Conservation (phyloP, 2,113 vertebrate genomes). For the Elephantulus edwardii region DNA sequence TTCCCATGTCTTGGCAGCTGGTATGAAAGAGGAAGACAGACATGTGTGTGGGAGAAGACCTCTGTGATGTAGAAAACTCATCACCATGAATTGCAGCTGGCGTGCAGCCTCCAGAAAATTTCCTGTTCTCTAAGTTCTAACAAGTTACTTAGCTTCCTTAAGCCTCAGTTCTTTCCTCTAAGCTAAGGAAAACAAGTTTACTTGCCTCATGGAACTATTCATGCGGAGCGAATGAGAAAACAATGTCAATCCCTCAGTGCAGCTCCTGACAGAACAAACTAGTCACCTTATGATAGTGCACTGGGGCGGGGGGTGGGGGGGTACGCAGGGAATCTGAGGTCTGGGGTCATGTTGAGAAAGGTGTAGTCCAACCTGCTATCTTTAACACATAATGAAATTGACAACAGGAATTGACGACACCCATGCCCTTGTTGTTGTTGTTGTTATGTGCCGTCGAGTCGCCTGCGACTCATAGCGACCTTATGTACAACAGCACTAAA, state of each 20-base stretch:
- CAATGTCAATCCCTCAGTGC: fast-evolving
- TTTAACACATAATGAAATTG: too few relatives aligned
- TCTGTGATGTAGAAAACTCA: fast-evolving
- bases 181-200: neutral
- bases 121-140: neutral
- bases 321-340: neutral
- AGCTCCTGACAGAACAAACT: fast-evolving
- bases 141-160: too few relatives aligned
- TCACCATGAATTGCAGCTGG: too few relatives aligned
- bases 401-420: too few relatives aligned
- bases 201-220: neutral
- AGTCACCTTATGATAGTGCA: fast-evolving
- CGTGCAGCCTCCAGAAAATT: neutral
- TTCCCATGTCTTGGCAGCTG: neutral
- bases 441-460: too few relatives aligned
- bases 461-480: too few relatives aligned
- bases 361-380: neutral
- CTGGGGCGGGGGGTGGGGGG: too few relatives aligned
- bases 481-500: too few relatives aligned
- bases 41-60: neutral
- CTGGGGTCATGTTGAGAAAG: too few relatives aligned
- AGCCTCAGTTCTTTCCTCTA: neutral
- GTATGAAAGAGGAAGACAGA: neutral
- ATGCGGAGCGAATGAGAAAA: neutral
- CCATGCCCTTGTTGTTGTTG: too few relatives aligned